A percentile compares a stretch with the other conserved stretches of the same genome.
phyloP scores from a whole-genome alignment of 2,797 vertebrate species.

The Trachops cirrhosus region DNA sequence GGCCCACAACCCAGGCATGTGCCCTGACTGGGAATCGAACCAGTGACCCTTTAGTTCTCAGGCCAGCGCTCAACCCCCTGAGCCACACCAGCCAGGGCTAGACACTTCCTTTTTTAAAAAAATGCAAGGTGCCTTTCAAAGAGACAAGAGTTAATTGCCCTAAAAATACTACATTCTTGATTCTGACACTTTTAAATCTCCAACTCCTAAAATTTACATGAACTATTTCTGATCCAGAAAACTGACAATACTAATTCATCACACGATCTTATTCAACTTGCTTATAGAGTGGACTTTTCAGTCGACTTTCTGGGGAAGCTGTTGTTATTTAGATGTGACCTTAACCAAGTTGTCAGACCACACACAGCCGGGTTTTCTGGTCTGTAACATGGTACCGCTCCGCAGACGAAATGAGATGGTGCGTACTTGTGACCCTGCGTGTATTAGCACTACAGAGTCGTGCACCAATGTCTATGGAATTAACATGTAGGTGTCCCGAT shows the following conservation, averaged over 20 bases:
- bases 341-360: background rate
- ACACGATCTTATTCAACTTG: background rate
- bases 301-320: background rate
- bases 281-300: background rate
- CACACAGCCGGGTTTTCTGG: background rate
- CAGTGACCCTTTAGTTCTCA: too few relatives aligned
- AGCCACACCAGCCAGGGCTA: too few relatives aligned
- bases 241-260: background rate
- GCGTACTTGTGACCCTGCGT: background rate
- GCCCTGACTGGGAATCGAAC: too few relatives aligned
- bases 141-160: background rate
- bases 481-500: background rate
- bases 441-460: background rate
- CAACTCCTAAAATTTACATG: background rate
- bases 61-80: too few relatives aligned
- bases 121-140: background rate
- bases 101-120: background rate
- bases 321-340: background rate
- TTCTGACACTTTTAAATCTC: conserved; percentile 13
- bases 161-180: background rate
- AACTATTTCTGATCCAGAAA: background rate
- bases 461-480: too few relatives aligned
- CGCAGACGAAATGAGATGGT: background rate
- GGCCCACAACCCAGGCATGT: too few relatives aligned
- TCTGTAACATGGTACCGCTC: background rate